Percentiles rank a stretch among this genome's conserved stretches.
These are phyloP conservation scores for Drosophila equinoxialis DNA, from an alignment of 1,140 invertebrate species.

Conservation along the genomic window DNA sequence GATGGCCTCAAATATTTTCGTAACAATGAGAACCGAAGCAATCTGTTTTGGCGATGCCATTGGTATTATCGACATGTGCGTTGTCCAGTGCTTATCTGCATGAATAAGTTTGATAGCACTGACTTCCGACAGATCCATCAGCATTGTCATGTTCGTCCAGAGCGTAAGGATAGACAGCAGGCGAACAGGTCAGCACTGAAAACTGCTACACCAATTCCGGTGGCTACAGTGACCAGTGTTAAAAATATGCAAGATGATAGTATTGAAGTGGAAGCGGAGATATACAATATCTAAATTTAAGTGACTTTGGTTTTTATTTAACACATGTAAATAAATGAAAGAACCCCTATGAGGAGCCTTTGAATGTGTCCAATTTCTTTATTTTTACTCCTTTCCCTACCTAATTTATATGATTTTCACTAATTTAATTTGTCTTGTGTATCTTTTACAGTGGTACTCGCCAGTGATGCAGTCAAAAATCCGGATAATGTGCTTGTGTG, in stretches of 20 bases:
- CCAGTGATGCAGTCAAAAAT: constrained; percentile 78
- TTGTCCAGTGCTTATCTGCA: constrained; percentile 78
- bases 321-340: constrained; percentile 56
- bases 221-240: constrained; percentile 25
- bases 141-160: constrained; percentile 65
- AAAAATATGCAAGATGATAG: constrained; percentile 27
- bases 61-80: constrained; percentile 79
- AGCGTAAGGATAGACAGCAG: constrained; percentile 41
- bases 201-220: constrained; percentile 8
- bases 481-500: constrained; percentile 77
- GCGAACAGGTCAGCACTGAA: neutral
- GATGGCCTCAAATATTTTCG: constrained; percentile 79
- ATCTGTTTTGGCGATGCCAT: constrained; percentile 81
- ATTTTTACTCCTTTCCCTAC: neutral
- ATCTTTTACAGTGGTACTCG: constrained; percentile 69
- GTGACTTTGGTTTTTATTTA: constrained; percentile 25
- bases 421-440: constrained; percentile 36
- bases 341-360: constrained; percentile 12
- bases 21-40: constrained; percentile 79
- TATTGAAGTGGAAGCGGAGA: constrained; percentile 37
- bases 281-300: constrained; percentile 67
- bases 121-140: constrained; percentile 80
- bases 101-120: constrained; percentile 71
- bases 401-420: neutral
- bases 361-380: constrained; percentile 35